Evolutionary conservation across 2,888 invertebrate species (phyloP).

Genomic region (Epinotia nisella): DNA sequence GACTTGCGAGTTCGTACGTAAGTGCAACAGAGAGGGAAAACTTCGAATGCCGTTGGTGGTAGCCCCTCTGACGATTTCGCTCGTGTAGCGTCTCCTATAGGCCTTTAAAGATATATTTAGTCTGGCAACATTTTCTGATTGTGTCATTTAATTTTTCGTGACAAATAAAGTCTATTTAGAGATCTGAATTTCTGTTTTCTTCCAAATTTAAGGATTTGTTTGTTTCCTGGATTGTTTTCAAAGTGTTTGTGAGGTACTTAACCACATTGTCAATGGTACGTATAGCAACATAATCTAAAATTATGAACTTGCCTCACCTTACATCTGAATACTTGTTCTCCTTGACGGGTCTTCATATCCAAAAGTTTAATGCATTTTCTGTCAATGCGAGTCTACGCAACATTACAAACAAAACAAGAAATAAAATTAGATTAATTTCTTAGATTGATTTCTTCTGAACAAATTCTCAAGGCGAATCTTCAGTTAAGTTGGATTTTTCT

Average conservation of each 20-base stretch:
- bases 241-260: conserved; percentile 4
- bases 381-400: conserved; percentile 15
- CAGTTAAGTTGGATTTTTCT: neutral
- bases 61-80: no score
- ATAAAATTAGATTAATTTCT: no score
- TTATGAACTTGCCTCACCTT: neutral
- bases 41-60: no score
- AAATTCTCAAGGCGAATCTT: neutral
- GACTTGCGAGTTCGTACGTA: no score
- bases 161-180: conserved; percentile 44
- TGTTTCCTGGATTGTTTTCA: neutral
- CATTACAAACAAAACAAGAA: neutral
- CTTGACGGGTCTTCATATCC: conserved; percentile 29
- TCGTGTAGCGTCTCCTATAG: no score
- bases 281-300: neutral
- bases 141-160: conserved; percentile 48
- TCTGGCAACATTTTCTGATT: conserved; percentile 35
- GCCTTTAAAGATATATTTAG: neutral
- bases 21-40: no score
- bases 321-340: conserved; percentile 35
- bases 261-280: conserved; percentile 31
- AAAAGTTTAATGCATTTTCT: conserved; percentile 29
- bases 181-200: conserved; percentile 41
- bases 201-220: conserved; percentile 29
- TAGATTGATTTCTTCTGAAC: neutral